Percentiles rank a stretch among this genome's conserved stretches.
phyloP scores from a whole-genome alignment of 1,140 invertebrate species.

The Venustaconcha ellipsiformis region DNA sequence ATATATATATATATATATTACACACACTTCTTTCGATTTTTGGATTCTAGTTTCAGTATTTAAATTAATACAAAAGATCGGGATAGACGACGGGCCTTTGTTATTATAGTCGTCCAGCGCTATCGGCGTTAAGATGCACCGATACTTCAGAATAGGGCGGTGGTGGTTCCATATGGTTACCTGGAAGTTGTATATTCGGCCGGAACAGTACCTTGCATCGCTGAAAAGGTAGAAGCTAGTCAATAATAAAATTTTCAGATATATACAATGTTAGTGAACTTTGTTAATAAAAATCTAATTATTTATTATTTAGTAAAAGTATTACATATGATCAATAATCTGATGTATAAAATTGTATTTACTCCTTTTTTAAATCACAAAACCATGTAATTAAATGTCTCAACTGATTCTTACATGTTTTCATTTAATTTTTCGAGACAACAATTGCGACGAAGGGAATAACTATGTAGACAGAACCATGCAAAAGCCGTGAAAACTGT shows the following conservation, averaged over 20 bases:
- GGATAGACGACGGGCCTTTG: too few relatives aligned
- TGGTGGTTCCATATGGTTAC: conserved; percentile 26
- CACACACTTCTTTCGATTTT: too few relatives aligned
- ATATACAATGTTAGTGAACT: not conserved
- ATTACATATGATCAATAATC: not conserved
- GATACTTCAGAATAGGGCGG: conserved; percentile 41
- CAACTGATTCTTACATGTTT: not conserved
- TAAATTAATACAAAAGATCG: too few relatives aligned
- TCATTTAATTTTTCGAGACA: too few relatives aligned
- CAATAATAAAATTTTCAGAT: not conserved
- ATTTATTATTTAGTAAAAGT: too few relatives aligned
- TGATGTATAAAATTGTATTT: not conserved
- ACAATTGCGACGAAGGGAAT: too few relatives aligned
- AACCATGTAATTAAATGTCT: not conserved
- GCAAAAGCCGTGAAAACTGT: too few relatives aligned
- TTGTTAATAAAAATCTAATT: not conserved
- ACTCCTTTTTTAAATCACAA: not conserved
- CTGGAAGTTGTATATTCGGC: conserved; percentile 38
- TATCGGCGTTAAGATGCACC: conserved; percentile 21
- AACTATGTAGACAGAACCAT: too few relatives aligned
- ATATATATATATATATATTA: too few relatives aligned
- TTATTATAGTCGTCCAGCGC: conserved; percentile 16
- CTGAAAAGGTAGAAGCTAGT: conserved; percentile 11
- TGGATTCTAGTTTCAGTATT: too few relatives aligned
- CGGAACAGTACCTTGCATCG: conserved; percentile 26